Conservation (phyloP, 2,113 vertebrate genomes). For the Rhadina sibilatrix region DNA sequence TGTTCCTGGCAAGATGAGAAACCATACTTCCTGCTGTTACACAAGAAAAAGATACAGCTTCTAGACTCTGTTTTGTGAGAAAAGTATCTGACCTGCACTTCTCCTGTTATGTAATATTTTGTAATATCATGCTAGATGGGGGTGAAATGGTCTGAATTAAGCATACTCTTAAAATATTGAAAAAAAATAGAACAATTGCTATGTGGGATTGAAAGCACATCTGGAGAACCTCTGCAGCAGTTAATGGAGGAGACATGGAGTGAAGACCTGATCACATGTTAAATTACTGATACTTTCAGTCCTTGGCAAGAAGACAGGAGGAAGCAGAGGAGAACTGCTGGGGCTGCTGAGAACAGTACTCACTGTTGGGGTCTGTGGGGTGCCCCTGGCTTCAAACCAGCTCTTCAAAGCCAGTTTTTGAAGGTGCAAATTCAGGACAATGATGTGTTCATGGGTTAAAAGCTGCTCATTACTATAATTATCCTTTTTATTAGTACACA, state of each 20-base stretch:
- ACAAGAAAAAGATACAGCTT: neutral
- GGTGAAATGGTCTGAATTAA: neutral
- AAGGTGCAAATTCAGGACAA: neutral
- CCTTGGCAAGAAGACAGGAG: neutral
- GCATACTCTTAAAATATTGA: neutral
- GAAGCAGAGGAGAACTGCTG: neutral
- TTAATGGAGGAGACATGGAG: neutral
- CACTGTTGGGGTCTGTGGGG: neutral
- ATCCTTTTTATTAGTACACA: neutral
- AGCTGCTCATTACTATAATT: neutral
- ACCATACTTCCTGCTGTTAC: neutral
- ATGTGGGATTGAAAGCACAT: neutral
- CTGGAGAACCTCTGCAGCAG: neutral
- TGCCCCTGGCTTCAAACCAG: neutral
- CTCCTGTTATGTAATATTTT: neutral
- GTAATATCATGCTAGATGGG: neutral
- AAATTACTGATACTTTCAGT: neutral
- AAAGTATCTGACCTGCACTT: neutral
- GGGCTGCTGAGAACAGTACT: neutral
- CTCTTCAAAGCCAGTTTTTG: neutral
- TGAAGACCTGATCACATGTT: neutral
- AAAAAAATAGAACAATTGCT: neutral
- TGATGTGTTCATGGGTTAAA: neutral
- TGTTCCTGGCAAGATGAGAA: neutral
- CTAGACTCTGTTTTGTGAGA: neutral